Evolutionary conservation across 2,888 invertebrate species (phyloP).

Genomic region (Leptinotarsa juncta): DNA sequence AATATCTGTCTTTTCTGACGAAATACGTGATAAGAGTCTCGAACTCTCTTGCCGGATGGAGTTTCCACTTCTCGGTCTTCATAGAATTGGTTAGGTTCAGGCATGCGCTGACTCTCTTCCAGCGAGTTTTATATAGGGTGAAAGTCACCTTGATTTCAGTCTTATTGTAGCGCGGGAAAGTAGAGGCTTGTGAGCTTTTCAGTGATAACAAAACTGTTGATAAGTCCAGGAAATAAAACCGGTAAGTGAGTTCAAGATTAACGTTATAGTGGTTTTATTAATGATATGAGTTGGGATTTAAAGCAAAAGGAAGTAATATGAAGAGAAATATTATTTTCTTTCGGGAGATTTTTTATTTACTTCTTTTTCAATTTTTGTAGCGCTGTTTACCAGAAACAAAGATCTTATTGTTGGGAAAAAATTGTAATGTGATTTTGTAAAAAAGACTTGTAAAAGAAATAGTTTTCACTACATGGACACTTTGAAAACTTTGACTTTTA

Average conservation of each 20-base stretch:
- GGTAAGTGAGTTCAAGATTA: not conserved
- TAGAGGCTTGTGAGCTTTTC: not conserved
- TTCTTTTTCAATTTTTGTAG: too few species aligned
- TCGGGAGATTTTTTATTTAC: too few species aligned
- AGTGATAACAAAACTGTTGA: not conserved
- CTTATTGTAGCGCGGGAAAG: not conserved
- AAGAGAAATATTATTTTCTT: too few species aligned
- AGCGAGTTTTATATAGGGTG: conserved; percentile 34
- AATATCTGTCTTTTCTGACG: not conserved
- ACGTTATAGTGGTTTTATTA: not conserved
- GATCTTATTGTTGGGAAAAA: too few species aligned
- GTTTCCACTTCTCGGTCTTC: conserved; percentile 18
- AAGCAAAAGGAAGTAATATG: too few species aligned
- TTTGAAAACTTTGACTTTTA: not conserved
- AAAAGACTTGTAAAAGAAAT: too few species aligned
- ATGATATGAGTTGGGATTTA: too few species aligned
- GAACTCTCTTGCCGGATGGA: conserved; percentile 1
- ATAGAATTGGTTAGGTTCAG: conserved; percentile 21
- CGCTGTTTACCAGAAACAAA: too few species aligned
- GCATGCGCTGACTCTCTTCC: conserved; percentile 38
- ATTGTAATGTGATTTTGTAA: too few species aligned
- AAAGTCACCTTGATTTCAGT: conserved; percentile 46
- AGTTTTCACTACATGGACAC: too few species aligned
- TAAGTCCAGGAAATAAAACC: not conserved
- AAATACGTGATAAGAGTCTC: conserved; percentile 17